Evolutionary conservation across 2,888 invertebrate species (phyloP), one percentile per base, ranked within the genome.

Genomic region (Lissocephala sabroskyi): DNA sequence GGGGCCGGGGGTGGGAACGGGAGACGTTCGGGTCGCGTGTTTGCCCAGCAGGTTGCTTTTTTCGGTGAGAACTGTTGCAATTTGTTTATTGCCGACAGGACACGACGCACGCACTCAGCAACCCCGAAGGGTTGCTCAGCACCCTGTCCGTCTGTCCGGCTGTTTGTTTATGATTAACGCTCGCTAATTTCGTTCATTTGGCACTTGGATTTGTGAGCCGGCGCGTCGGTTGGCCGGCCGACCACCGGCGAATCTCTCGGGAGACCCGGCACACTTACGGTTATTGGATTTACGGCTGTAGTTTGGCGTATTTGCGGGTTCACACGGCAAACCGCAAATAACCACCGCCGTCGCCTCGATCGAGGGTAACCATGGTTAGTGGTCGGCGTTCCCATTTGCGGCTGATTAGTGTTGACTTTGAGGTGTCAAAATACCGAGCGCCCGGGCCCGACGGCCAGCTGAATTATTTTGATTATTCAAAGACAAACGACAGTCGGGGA

Each of bases 111-210:
- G 41, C 43, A 32, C 16, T 19, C 30, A 11, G 30, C 3, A 10
- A 26, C 26, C 9, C 14, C 6, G 74, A 67, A 57, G 66, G 66
- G 65, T 70, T 67, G 62, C 43, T 56, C 17, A 29, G 36, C 26
- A 32, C n/a, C 11, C 4, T 29, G 7, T 17, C 48, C 23, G 9
- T 41, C 19, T 10, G 19, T 19, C 23, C n/a, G 32, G 3, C 28
- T 26, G 74, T 76, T 76, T 70, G 77, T 70, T 70, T 76, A 76
- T 70, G 77, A 70, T 73, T 70, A 70, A 70, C 77, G 77, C 68
- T 57, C 68, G 68, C 68, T 70, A 70, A 70, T 70, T 76, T 70
- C 68, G 67, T 76, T 76, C 68, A 67, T 76, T 76, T 76, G 49
- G 61, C 68, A 64, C 62, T 64, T 59, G 58, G 26, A 30, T 30